Evolutionary conservation across 2,888 invertebrate genomes (phyloP).

Genomic region (Ligdia adustata): DNA sequence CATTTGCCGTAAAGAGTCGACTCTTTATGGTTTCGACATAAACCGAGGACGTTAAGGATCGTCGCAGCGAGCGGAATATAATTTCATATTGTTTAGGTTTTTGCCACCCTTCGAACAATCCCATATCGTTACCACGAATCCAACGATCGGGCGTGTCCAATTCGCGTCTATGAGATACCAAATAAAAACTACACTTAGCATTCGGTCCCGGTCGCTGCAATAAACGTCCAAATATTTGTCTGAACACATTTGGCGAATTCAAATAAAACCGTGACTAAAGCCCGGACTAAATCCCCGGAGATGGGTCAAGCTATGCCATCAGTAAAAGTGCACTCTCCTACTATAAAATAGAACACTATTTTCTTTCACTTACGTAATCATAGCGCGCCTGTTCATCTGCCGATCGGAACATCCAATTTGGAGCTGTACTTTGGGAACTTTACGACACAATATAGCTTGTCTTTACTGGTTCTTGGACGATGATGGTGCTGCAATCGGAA

Average conservation of each 20-base stretch:
- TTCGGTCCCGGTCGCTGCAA: constrained; percentile 72
- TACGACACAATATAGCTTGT: constrained; percentile 26
- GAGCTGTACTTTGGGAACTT: constrained; percentile 30
- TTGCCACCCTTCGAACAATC: constrained; percentile 26
- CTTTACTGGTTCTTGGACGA: constrained; percentile 7
- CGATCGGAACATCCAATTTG: constrained; percentile 17
- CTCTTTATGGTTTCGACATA: constrained; percentile 12
- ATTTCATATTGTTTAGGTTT: constrained; percentile 14
- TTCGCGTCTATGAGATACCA: constrained; percentile 48
- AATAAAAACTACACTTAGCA: constrained; percentile 73
- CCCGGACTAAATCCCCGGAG: constrained; percentile 70
- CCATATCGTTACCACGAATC: constrained; percentile 51
- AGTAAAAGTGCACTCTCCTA: constrained; percentile 35
- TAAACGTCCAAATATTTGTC: constrained; percentile 83
- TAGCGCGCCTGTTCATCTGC: constrained; percentile 34
- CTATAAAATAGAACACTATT: constrained; percentile 38
- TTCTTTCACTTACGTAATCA: constrained; percentile 39
- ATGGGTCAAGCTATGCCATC: constrained; percentile 64
- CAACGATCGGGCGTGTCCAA: constrained; percentile 65
- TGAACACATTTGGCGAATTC: constrained; percentile 71
- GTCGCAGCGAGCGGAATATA: constrained; percentile 6
- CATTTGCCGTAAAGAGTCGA: constrained; percentile 3
- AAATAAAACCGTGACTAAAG: constrained; percentile 81
- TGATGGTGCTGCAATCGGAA: neutral
- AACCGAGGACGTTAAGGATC: constrained; percentile 2